These are phyloP conservation scores for Cottus gobio DNA, from an alignment of 2,113 vertebrate genomes.

Conservation along the genomic window DNA sequence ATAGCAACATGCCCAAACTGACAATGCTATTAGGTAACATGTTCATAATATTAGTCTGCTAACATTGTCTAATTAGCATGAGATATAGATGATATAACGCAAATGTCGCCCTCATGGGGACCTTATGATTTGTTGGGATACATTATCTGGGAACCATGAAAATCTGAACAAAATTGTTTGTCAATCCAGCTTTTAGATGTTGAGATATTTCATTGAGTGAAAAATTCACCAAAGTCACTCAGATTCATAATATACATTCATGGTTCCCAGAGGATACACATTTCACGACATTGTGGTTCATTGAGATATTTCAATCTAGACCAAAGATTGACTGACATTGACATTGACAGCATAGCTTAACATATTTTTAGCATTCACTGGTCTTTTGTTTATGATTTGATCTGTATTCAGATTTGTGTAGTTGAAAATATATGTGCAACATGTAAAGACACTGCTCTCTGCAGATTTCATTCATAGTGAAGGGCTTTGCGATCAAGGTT, in stretches of 20 bases:
- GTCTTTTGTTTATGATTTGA: not conserved
- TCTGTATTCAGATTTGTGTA: not conserved
- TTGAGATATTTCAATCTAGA: not conserved
- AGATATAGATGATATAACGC: not conserved
- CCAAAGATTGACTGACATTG: not conserved
- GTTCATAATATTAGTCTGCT: not conserved
- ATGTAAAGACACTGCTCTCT: not conserved
- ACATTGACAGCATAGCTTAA: not conserved
- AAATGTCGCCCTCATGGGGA: not conserved
- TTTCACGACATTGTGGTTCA: not conserved
- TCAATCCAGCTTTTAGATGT: not conserved
- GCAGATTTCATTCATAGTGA: not conserved
- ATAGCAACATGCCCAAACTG: not conserved
- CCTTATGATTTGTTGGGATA: not conserved
- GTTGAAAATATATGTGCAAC: not conserved
- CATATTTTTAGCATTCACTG: not conserved
- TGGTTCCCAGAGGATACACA: not conserved
- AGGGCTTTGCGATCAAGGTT: conserved; percentile 12
- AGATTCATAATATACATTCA: not conserved
- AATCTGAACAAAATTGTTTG: not conserved
- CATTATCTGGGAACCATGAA: not conserved
- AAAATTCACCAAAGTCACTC: not conserved
- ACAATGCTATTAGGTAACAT: not conserved
- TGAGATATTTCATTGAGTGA: not conserved
- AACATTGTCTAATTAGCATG: not conserved